Conservation (phyloP, 2,888 invertebrate species). For the Brachypterus glaber region DNA sequence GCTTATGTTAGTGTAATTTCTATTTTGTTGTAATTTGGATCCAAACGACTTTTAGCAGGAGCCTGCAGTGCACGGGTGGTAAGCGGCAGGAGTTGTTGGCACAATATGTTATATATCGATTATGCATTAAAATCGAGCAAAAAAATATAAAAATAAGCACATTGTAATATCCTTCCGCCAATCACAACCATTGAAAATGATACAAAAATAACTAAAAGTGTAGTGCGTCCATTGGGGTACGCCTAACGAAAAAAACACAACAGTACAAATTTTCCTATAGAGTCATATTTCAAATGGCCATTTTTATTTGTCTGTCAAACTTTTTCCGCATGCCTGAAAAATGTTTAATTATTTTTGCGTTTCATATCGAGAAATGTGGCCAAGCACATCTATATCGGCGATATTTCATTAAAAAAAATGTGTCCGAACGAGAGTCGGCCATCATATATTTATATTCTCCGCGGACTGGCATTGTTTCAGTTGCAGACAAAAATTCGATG, state of each 20-base stretch:
- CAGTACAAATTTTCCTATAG: conserved; percentile 36
- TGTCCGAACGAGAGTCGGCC: conserved; percentile 39
- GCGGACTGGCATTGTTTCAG: conserved; percentile 39
- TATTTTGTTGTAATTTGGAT: no score
- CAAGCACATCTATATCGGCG: conserved; percentile 39
- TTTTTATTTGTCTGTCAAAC: conserved; percentile 45
- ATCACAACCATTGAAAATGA: conserved; percentile 37
- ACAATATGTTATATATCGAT: conserved; percentile 38
- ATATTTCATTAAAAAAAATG: conserved; percentile 43
- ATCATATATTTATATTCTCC: conserved; percentile 44
- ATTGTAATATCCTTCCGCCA: conserved; percentile 38
- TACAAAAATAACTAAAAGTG: conserved; percentile 31
- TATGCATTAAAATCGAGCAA: conserved; percentile 34
- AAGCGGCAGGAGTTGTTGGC: no score
- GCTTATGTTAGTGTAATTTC: no score
- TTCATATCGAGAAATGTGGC: conserved; percentile 41
- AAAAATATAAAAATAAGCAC: conserved; percentile 36
- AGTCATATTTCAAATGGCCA: conserved; percentile 44
- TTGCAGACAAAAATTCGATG: conserved; percentile 40
- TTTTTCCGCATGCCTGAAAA: conserved; percentile 44
- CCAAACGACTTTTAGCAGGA: no score
- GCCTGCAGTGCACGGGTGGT: no score
- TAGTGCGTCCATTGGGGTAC: conserved; percentile 25
- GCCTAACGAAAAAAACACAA: conserved; percentile 23
- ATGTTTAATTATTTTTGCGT: conserved; percentile 45